phyloP scores from a whole-genome alignment of 2,888 invertebrate species.

The Blera fallax region DNA sequence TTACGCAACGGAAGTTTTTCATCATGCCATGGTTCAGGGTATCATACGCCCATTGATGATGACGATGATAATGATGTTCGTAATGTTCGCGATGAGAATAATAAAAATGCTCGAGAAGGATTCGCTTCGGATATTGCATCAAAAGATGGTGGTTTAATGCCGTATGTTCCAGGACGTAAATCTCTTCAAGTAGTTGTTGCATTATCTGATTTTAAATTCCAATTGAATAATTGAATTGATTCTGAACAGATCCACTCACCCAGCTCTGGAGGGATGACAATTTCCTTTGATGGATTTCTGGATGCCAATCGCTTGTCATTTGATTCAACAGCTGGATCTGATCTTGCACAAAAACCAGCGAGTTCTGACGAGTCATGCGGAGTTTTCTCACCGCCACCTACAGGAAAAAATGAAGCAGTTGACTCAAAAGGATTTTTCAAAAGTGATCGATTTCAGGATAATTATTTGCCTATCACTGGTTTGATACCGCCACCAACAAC shows the following conservation, averaged over 20 bases:
- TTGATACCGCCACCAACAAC: conserved; percentile 75
- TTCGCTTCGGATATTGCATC: conserved; percentile 47
- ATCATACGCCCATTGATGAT: conserved; percentile 90
- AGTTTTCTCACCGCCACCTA: conserved; percentile 92
- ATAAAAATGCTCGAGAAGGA: conserved; percentile 72
- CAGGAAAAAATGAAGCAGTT: conserved; percentile 74
- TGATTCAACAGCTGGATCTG: conserved; percentile 89
- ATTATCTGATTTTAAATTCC: background rate
- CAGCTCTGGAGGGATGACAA: conserved; percentile 92
- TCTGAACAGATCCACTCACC: conserved; percentile 86
- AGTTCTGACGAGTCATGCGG: conserved; percentile 91
- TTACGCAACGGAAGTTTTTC: conserved; percentile 84
- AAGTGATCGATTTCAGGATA: conserved; percentile 3
- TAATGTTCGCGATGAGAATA: conserved; percentile 73
- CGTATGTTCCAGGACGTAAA: conserved; percentile 42
- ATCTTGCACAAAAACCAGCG: conserved; percentile 85
- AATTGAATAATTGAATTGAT: conserved; percentile 34
- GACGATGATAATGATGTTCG: conserved; percentile 80
- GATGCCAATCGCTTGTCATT: conserved; percentile 92
- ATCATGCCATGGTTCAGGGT: conserved; percentile 86
- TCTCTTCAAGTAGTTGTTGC: conserved; percentile 47
- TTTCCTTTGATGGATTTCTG: conserved; percentile 92
- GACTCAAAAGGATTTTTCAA: conserved; percentile 37
- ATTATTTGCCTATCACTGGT: conserved; percentile 56
- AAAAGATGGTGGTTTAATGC: conserved; percentile 39